phyloP scores from a whole-genome alignment of 2,888 invertebrate genomes.

The Microchrysa polita region DNA sequence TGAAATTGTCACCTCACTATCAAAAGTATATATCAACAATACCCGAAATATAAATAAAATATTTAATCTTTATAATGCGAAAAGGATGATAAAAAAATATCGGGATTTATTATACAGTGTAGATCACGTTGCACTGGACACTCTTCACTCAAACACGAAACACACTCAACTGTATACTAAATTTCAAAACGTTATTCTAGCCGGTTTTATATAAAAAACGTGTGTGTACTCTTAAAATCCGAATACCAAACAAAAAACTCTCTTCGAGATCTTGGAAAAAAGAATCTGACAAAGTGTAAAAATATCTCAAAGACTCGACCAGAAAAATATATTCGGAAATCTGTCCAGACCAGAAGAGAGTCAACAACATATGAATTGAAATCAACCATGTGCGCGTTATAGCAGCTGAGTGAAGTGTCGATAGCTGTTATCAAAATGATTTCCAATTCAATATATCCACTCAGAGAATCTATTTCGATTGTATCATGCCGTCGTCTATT shows the following conservation, averaged over 20 bases:
- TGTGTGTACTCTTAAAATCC: not conserved
- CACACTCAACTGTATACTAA: constrained; percentile 26
- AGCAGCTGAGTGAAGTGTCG: too few relatives aligned
- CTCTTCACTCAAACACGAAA: constrained; percentile 1
- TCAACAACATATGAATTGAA: too few relatives aligned
- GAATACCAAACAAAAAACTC: constrained; percentile 7
- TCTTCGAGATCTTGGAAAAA: not conserved
- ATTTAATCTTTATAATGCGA: too few relatives aligned
- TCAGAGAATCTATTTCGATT: too few relatives aligned
- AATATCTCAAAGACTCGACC: not conserved
- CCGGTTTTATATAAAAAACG: constrained; percentile 19
- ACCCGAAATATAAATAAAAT: not conserved
- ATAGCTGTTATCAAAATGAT: too few relatives aligned
- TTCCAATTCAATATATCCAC: too few relatives aligned
- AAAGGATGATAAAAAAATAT: too few relatives aligned
- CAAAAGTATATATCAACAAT: not conserved
- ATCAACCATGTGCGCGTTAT: too few relatives aligned
- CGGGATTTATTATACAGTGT: too few relatives aligned
- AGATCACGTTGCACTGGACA: not conserved
- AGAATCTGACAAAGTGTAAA: not conserved
- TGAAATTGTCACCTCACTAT: not conserved
- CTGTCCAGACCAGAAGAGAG: too few relatives aligned
- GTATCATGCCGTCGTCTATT: too few relatives aligned
- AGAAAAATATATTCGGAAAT: not conserved
- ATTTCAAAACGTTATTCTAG: not conserved